These are phyloP conservation scores for Ophonus ardosiacus DNA, from an alignment of 2,888 invertebrate genomes.

Conservation along the genomic window DNA sequence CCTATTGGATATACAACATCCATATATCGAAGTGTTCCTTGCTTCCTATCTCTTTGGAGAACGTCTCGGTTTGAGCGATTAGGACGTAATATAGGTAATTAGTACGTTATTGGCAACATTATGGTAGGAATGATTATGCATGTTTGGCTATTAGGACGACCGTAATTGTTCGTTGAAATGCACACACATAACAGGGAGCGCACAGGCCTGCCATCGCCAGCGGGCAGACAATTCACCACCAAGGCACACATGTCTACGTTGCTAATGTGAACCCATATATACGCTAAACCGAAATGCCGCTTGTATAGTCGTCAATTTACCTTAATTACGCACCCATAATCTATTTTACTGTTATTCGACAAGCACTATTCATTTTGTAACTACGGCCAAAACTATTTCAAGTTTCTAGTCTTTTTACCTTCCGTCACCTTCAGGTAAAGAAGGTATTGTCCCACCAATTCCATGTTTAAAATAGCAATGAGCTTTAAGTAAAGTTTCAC, in stretches of 20 bases:
- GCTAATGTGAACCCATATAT: constrained; percentile 10
- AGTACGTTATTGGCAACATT: constrained; percentile 14
- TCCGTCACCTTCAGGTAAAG: no score
- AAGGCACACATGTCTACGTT: constrained; percentile 30
- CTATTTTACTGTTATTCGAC: background rate
- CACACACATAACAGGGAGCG: constrained; percentile 21
- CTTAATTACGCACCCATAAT: constrained; percentile 24
- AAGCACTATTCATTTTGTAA: background rate
- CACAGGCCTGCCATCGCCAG: constrained; percentile 13
- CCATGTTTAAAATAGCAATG: no score
- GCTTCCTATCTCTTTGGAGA: background rate
- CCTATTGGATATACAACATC: no score
- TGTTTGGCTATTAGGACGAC: constrained; percentile 36
- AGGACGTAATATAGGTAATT: constrained; percentile 4
- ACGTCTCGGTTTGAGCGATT: background rate
- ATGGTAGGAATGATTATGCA: constrained; percentile 31
- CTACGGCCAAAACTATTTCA: background rate
- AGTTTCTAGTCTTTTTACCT: background rate
- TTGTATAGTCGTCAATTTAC: constrained; percentile 24
- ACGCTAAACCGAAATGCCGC: background rate
- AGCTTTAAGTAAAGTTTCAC: no score
- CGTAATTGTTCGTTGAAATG: constrained; percentile 39
- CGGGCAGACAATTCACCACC: constrained; percentile 24
- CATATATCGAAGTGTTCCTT: background rate
- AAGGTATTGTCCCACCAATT: no score